These are phyloP conservation scores for Chiloscyllium punctatum DNA, from an alignment of 2,797 vertebrate species.

Conservation along the genomic window DNA sequence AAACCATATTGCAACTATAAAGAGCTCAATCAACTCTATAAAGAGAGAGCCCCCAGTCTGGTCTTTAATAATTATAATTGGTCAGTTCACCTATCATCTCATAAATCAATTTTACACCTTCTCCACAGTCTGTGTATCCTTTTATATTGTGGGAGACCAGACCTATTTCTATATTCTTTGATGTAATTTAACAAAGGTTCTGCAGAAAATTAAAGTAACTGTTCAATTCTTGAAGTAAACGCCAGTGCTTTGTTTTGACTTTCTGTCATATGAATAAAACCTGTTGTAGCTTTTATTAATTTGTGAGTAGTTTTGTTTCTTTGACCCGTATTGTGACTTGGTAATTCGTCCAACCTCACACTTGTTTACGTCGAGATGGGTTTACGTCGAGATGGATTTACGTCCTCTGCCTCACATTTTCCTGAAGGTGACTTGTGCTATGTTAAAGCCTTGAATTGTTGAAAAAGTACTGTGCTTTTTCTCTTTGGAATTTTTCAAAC, in stretches of 20 bases:
- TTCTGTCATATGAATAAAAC: not conserved
- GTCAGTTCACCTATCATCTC: not conserved
- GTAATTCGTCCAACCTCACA: not conserved
- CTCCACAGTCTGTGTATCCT: not conserved
- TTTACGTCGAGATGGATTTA: not conserved
- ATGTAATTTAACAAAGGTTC: not conserved
- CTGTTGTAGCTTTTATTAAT: not conserved
- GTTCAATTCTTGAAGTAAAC: not conserved
- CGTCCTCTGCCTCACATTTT: not conserved
- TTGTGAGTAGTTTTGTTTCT: not conserved
- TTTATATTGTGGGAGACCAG: not conserved
- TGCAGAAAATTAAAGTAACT: not conserved
- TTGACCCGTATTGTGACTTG: not conserved
- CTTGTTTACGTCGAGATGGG: not conserved
- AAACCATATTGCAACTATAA: not conserved
- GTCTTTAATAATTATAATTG: not conserved
- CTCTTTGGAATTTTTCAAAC: not conserved
- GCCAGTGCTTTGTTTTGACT: not conserved
- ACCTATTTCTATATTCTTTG: not conserved
- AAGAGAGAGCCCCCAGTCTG: not conserved
- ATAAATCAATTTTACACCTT: not conserved
- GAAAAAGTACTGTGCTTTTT: not conserved
- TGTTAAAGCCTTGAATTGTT: not conserved
- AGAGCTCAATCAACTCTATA: not conserved
- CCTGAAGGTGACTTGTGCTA: not conserved